Evolutionary conservation across 2,797 vertebrate species (phyloP), one percentile per base, ranked within the genome.

Genomic region (Spinus pinus): DNA sequence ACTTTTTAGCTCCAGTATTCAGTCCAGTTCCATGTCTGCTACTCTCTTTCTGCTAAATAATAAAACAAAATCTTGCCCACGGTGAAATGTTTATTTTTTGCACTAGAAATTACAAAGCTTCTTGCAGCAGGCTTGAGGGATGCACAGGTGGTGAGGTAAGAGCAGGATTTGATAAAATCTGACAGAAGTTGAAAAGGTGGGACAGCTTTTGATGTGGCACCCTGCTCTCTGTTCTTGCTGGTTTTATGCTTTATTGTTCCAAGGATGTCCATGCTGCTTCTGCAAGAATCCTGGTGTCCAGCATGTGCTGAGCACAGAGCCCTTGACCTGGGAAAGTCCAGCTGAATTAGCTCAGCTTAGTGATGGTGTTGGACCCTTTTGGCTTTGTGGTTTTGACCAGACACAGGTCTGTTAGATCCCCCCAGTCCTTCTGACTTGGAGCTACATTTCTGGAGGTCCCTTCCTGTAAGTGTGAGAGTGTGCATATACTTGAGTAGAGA

Each of bases 291-390:
- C 33, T 47, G 22, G 3, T 56, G 88, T 57, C 61, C 21, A 50
- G 42, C 31, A 3, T 0, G 3, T 5, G 7, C 14, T 70, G 53
- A 49, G 41, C 0, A 16, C 13, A 6, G n/a, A 44, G 30, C 41
- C 24, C 33, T 78, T 46, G 19, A 64, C 24, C 24, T 0, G 8
- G n/a, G 20, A 24, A 65, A 7, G 44, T 62, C 51, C 44, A 18
- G 5, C 46, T 70, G 69, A 58, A 51, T 51, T 66, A 35, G 31
- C n/a, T 75, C 46, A 61, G 15, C 37, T 62, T 53, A 47, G 19
- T 3, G 0, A 0, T 66, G 15, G 4, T 65, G 14, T 49, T 75
- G 47, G 39, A 46, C 10, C 14, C 24, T 50, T 19, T 25, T 85
- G 20, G 31, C 18, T 61, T 79, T 42, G 30, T 12, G 27, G 25